These are phyloP conservation scores for Prunella strophiata DNA, from an alignment of 2,797 vertebrate species.

Conservation along the genomic window DNA sequence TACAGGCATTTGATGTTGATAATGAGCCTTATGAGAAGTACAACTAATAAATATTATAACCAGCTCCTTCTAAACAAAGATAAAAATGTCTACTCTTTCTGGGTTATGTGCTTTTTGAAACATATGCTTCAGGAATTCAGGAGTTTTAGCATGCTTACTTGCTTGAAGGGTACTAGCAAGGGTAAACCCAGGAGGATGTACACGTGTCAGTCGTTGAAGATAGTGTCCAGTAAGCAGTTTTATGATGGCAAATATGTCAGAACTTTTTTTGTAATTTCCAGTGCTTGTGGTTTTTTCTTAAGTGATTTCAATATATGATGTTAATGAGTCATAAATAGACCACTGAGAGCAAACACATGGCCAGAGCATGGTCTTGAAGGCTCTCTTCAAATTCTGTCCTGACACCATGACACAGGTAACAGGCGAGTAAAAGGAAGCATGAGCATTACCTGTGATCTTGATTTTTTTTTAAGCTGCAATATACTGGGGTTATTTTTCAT, in stretches of 20 bases:
- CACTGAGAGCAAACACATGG: background rate
- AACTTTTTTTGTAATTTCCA: background rate
- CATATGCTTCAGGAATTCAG: background rate
- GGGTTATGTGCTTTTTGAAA: background rate
- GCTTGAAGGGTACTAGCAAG: background rate
- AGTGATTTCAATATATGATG: background rate
- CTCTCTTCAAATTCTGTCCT: background rate
- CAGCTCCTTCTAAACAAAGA: background rate
- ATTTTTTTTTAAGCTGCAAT: background rate
- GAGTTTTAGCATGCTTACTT: background rate
- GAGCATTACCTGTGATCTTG: background rate
- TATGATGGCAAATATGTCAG: background rate
- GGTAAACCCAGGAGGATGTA: background rate
- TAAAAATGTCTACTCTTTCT: background rate
- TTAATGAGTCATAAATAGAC: background rate
- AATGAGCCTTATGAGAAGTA: background rate
- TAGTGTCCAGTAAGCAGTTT: background rate
- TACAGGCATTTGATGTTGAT: background rate
- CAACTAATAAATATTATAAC: background rate
- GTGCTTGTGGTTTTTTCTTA: background rate
- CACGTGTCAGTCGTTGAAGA: background rate
- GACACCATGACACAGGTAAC: background rate
- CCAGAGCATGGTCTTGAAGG: background rate
- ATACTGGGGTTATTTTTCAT: rapidly evolving
- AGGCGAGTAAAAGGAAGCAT: background rate